Percentiles rank a stretch among this genome's conserved stretches.
These are phyloP conservation scores for Pteronotus mesoamericanus DNA, from an alignment of 2,797 vertebrate genomes.

Conservation along the genomic window DNA sequence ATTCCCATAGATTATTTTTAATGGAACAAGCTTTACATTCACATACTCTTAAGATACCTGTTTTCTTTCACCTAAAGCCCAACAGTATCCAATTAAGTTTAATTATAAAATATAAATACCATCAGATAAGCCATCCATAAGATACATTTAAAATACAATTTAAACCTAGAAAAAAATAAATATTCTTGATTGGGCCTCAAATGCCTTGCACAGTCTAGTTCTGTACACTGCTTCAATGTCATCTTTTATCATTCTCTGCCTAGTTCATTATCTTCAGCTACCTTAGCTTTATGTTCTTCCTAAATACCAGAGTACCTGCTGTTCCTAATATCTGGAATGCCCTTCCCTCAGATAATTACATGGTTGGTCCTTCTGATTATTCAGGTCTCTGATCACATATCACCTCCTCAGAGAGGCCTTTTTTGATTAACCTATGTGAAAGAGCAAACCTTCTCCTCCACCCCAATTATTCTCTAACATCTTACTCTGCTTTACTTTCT, in stretches of 20 bases:
- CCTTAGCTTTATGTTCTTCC: neutral
- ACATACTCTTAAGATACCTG: neutral
- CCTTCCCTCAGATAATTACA: neutral
- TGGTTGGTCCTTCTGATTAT: neutral
- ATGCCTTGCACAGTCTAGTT: neutral
- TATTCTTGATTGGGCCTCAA: neutral
- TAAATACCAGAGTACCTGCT: neutral
- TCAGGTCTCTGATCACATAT: neutral
- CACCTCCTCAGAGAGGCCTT: neutral
- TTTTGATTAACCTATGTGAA: neutral
- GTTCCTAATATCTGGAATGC: neutral
- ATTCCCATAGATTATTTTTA: neutral
- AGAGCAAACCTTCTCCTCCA: neutral
- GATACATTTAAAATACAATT: neutral
- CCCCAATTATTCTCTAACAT: neutral
- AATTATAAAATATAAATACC: constrained; percentile 1
- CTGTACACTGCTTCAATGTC: neutral
- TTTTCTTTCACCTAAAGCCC: neutral
- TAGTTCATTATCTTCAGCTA: neutral
- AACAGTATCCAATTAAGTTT: neutral
- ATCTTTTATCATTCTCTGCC: neutral
- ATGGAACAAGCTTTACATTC: neutral
- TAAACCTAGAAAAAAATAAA: neutral
- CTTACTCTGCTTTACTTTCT: neutral
- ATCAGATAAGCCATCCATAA: neutral